Percentiles rank a stretch among this genome's conserved stretches.
Conservation (phyloP, 2,888 invertebrate genomes). For the Galeruca laticollis region DNA sequence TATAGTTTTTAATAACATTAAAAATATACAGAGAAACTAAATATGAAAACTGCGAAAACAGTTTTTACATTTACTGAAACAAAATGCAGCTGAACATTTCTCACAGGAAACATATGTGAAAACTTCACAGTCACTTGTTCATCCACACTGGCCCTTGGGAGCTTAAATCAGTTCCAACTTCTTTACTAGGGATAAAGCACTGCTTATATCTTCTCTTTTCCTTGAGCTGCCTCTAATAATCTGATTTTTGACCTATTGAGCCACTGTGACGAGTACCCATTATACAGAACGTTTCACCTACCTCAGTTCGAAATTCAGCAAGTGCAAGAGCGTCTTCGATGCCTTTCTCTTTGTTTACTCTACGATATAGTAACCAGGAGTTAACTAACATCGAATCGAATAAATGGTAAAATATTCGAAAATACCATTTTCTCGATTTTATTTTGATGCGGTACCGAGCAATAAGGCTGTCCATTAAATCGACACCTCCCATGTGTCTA, state of each 20-base stretch:
- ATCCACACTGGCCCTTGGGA: background rate
- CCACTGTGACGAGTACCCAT: background rate
- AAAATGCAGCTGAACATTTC: background rate
- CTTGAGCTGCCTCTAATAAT: background rate
- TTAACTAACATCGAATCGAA: background rate
- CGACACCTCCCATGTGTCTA: too few species aligned
- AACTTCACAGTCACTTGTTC: background rate
- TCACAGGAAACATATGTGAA: background rate
- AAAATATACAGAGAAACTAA: background rate
- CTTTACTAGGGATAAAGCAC: too few species aligned
- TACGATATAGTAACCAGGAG: background rate
- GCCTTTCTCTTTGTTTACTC: background rate
- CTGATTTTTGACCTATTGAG: background rate
- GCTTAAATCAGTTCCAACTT: background rate
- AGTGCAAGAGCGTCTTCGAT: background rate
- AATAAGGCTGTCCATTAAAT: too few species aligned
- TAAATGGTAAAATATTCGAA: background rate
- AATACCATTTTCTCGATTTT: too few species aligned
- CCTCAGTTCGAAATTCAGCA: background rate
- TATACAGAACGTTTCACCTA: too few species aligned
- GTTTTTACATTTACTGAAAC: background rate
- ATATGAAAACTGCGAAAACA: background rate
- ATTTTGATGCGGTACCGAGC: too few species aligned
- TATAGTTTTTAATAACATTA: background rate
- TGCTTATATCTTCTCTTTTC: background rate